These are phyloP conservation scores for Delphinapterus leucas DNA, from an alignment of 2,113 vertebrate species.

Conservation along the genomic window DNA sequence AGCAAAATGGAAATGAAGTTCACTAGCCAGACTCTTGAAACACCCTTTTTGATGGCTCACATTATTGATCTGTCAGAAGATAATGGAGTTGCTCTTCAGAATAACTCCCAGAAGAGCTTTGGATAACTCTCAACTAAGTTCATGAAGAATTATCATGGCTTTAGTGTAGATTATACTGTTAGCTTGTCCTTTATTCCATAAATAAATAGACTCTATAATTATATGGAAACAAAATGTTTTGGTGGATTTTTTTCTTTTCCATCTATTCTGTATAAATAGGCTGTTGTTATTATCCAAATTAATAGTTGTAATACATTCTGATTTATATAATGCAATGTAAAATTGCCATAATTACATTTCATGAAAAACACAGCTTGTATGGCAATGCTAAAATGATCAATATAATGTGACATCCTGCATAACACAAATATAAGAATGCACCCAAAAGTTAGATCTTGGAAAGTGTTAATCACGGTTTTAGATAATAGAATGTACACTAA, in stretches of 20 bases:
- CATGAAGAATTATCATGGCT: constrained; percentile 36
- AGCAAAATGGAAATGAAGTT: neutral
- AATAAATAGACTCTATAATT: constrained; percentile 39
- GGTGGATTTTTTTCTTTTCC: constrained; percentile 8
- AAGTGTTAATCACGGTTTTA: constrained; percentile 50
- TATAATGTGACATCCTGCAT: constrained; percentile 6
- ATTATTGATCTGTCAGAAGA: neutral
- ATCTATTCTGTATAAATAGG: constrained; percentile 40
- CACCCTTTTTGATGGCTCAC: neutral
- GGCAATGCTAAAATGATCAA: constrained; percentile 42
- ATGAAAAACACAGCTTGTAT: constrained; percentile 56
- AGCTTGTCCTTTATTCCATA: constrained; percentile 41
- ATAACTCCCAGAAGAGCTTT: neutral
- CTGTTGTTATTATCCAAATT: constrained; percentile 36
- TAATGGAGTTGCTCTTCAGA: neutral
- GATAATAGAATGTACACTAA: neutral
- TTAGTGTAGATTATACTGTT: neutral
- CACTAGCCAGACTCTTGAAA: neutral
- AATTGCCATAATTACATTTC: constrained; percentile 46
- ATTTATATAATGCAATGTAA: constrained; percentile 50
- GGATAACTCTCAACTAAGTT: neutral
- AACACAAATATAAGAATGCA: neutral
- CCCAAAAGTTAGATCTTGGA: constrained; percentile 5
- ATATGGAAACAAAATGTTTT: constrained; percentile 25
- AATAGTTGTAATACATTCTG: constrained; percentile 55